Percentiles rank a stretch among this genome's conserved stretches.
Conservation (phyloP, 2,888 invertebrate genomes). For the Chrysolina haemoptera region DNA sequence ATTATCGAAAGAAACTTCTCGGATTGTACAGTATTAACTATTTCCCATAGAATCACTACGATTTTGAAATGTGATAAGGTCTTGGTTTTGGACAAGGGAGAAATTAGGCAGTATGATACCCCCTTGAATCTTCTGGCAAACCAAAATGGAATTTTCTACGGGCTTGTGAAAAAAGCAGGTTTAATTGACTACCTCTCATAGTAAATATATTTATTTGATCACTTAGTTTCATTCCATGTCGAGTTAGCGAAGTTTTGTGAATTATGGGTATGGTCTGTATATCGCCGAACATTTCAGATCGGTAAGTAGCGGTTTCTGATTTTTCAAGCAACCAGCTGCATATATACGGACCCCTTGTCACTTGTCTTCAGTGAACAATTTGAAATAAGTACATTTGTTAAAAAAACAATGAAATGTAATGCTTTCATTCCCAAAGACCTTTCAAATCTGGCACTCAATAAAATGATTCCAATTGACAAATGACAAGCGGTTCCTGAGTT, state of each 20-base stretch:
- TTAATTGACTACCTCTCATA: conserved; percentile 60
- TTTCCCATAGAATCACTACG: conserved; percentile 67
- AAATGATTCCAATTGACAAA: too few species aligned
- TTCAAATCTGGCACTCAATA: too few species aligned
- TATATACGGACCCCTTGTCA: too few species aligned
- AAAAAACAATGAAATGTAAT: too few species aligned
- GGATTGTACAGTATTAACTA: conserved; percentile 73
- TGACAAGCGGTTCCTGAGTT: too few species aligned
- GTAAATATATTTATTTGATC: background rate
- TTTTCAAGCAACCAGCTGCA: too few species aligned
- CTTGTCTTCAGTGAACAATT: too few species aligned
- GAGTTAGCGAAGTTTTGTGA: background rate
- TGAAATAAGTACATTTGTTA: too few species aligned
- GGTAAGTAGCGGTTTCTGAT: too few species aligned
- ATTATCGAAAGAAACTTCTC: conserved; percentile 72
- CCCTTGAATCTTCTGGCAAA: conserved; percentile 71
- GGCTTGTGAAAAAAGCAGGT: conserved; percentile 80
- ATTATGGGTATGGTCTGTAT: too few species aligned
- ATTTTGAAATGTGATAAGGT: conserved; percentile 72
- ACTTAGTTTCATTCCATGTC: background rate
- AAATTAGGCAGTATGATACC: conserved; percentile 58
- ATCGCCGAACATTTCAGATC: too few species aligned
- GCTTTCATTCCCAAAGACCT: too few species aligned
- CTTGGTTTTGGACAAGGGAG: conserved; percentile 72
- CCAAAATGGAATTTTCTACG: conserved; percentile 75